Base-by-base conservation (phyloP, 2,888 invertebrate genomes). In the Meghimatium bilineatum region DNA sequence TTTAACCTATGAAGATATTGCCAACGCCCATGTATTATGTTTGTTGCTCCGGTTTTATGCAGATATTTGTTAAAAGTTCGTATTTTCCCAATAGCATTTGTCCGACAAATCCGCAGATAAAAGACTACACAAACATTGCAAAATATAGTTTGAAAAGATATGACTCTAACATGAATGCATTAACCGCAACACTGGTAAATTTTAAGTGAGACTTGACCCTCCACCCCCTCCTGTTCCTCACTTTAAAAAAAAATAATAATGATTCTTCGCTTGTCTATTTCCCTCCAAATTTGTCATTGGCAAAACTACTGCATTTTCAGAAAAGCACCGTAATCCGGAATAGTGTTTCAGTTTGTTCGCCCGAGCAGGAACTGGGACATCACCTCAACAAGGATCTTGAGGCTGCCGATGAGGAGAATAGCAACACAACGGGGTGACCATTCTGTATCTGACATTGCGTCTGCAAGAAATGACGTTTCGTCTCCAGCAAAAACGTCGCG, bases 381-480 rank as follows among this genome's bases (percentile, higher is more conserved):
- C 52, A n/a, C 32, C 52, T 52, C 52, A 10, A 49, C 49, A 49
- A 74, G 49, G 17, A 26, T 49, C 29, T 74, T 3, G 20, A 49
- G 52, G 72, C 23, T 52, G 32, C 6, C 52, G 20, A 29, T 14
- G 20, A 17, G 6, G 52, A 74, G 52, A 74, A 74, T 32, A 49
- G 32, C 74, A 74, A 52, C 74, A 3, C 74, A 34, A 32, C 38
- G 52, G 74, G 74, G 52, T 74, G 74, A 20, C 52, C 52, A 74
- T 74, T 74, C 52, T 74, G 2, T 32, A 26, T 1, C 17, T 49
- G 52, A 74, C 52, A 32, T 52, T 74, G 49, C 74, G 74, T 74
- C 52, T 34, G 17, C 49, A 52, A 74, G 74, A 74, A 74, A 52
- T 49, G 74, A 74, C 74, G 74, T 74, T 49, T 74, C 52, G 52